A percentile compares a stretch with the other conserved stretches of the same genome.
phyloP scores from a whole-genome alignment of 2,888 invertebrate species.

The Ennomos fuscantarius region DNA sequence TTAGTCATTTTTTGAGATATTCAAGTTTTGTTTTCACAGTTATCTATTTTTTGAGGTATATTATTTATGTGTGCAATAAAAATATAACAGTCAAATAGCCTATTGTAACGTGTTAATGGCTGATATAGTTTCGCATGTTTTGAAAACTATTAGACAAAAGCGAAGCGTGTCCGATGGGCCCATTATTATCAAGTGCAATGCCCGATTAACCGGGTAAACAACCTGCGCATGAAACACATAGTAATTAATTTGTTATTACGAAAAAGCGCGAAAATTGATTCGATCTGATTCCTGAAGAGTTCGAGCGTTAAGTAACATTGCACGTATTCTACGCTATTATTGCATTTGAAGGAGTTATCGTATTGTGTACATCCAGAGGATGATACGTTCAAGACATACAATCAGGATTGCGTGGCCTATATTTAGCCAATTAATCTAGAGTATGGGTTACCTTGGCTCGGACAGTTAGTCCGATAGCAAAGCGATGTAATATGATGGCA shows the following conservation, averaged over 20 bases:
- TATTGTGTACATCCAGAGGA: slow-evolving; percentile 9
- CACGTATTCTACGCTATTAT: slow-evolving; percentile 9
- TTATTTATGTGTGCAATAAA: too few species aligned
- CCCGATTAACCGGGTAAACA: slow-evolving; percentile 44
- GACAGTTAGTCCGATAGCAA: slow-evolving; percentile 2
- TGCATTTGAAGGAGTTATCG: slow-evolving; percentile 8
- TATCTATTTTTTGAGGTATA: too few species aligned
- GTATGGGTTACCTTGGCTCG: slow-evolving; percentile 23
- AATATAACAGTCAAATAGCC: too few species aligned
- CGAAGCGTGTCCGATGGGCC: slow-evolving; percentile 24
- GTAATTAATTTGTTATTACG: slow-evolving; percentile 48
- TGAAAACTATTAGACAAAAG: slow-evolving; percentile 7
- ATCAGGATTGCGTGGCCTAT: slow-evolving; percentile 33
- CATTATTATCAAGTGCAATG: slow-evolving; percentile 41
- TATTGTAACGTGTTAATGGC: not conserved
- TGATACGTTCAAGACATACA: too few species aligned
- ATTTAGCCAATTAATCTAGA: slow-evolving; percentile 24
- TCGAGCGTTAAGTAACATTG: slow-evolving; percentile 42
- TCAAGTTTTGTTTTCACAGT: too few species aligned
- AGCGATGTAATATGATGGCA: not conserved
- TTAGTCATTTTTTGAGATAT: too few species aligned
- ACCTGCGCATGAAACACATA: slow-evolving; percentile 43
- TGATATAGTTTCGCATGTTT: not conserved
- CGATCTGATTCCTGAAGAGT: slow-evolving; percentile 56
- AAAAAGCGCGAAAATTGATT: slow-evolving; percentile 54